phyloP scores from a whole-genome alignment of 2,113 vertebrate species.

The Choloepus hoffmanni region DNA sequence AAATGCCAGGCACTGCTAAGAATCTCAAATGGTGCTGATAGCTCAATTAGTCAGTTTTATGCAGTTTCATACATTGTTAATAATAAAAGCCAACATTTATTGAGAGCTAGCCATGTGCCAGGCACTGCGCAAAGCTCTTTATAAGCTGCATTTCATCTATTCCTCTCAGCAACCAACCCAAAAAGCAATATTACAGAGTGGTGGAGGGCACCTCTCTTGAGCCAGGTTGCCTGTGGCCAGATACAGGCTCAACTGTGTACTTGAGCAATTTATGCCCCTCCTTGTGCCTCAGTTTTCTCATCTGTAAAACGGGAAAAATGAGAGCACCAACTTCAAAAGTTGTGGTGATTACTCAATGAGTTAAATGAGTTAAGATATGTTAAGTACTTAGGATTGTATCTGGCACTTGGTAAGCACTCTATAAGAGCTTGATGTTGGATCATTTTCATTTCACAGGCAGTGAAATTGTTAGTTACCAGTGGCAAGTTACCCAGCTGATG shows the following conservation, averaged over 20 bases:
- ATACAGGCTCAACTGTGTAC: not conserved
- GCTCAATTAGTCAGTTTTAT: not conserved
- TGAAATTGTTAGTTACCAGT: not conserved
- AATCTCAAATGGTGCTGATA: constrained; percentile 18
- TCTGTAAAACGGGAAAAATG: not conserved
- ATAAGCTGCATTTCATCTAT: not conserved
- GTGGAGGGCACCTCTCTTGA: not conserved
- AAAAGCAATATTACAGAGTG: not conserved
- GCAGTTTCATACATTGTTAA: constrained; percentile 55
- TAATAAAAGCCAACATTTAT: constrained; percentile 70
- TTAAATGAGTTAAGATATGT: not conserved
- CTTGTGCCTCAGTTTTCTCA: not conserved
- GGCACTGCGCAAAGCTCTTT: not conserved
- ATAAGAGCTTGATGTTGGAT: not conserved
- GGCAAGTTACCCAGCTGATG: not conserved
- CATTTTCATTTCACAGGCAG: not conserved
- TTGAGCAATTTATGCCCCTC: not conserved
- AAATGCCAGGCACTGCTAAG: constrained; percentile 49
- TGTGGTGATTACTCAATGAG: not conserved
- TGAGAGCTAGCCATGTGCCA: not conserved
- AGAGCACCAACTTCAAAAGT: not conserved
- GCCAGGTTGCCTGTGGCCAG: not conserved
- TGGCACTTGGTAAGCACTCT: not conserved
- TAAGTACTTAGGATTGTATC: not conserved
- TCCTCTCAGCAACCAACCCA: not conserved